Evolutionary conservation across 1,140 invertebrate genomes (phyloP).

Genomic region (Cherax destructor): DNA sequence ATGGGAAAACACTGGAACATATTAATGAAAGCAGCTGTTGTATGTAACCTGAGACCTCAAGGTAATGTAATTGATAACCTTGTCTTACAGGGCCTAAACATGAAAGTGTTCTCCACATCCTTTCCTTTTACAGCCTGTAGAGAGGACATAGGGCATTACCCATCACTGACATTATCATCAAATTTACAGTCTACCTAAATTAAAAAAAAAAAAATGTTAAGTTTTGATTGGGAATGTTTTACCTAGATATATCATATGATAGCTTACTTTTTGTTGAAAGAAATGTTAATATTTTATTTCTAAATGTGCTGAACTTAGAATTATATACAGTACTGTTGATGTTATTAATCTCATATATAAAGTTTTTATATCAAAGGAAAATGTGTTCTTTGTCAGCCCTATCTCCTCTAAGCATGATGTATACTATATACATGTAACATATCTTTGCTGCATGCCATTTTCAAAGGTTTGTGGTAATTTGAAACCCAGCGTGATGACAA

Average conservation of each 20-base stretch:
- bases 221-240: constrained; percentile 22
- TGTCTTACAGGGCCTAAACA: constrained; percentile 12
- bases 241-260: neutral
- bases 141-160: neutral
- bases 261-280: neutral
- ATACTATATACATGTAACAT: constrained; percentile 20
- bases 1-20: neutral
- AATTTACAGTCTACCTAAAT: constrained; percentile 12
- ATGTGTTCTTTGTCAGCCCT: neutral
- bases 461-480: constrained; percentile 32
- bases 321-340: neutral
- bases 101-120: neutral
- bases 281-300: neutral
- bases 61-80: constrained; percentile 23
- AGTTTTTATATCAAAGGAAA: neutral
- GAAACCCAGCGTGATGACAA: constrained; percentile 27
- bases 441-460: constrained; percentile 47
- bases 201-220: neutral
- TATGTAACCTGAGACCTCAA: neutral
- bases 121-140: neutral
- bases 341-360: constrained; percentile 20
- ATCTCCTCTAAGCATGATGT: constrained; percentile 7
- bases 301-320: neutral
- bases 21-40: constrained; percentile 9
- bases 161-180: neutral